Base-by-base conservation (phyloP, 2,113 vertebrate species). In the Urocynchramus pylzowi region DNA sequence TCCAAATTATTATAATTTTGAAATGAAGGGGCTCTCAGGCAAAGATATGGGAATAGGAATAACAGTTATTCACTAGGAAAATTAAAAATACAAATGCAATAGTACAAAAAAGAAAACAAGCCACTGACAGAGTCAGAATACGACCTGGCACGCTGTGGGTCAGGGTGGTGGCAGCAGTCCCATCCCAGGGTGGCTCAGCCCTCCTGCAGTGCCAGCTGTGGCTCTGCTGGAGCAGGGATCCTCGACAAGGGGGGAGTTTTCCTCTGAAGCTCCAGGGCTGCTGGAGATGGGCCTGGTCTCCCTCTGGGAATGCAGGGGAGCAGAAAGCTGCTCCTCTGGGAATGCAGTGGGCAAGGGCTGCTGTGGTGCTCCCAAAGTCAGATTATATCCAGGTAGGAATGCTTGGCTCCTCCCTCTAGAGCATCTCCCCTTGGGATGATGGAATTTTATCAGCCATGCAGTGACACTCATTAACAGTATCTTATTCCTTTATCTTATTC, bases 141-240 rank as follows among this genome's bases (percentile, higher is more conserved):
- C 0, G 6, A 7, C 0, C 14, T 16, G 56, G 7, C 6, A 2
- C 4, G 9, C 21, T 57, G 56, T 57, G 56, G 6, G 21, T n/a
- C 54, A 56, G 33, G 54, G 33, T n/a, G 54, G 31, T n/a, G 33
- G 33, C 21, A 56, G 44, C 21, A 57, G 33, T 3, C 21, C 13
- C 33, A n/a, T n/a, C 1, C 20, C 13, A 57, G 2, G 56, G 56
- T 1, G 33, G 9, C 56, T 57, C 31, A n/a, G 56, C 22, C 56
- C 33, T 57, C 33, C 33, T 57, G 22, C 33, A 57, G 22, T 57
- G 21, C 21, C 56, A 57, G 56, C 13, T n/a, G 33, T n/a, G 54
- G 4, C 3, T 57, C 56, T 57, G 56, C 3, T 57, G 33, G 6
- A 57, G 56, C 56, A 57, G 56, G 33, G 56, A 35, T 57, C 33